phyloP scores from a whole-genome alignment of 2,113 vertebrate genomes.

The Eonycteris spelaea region DNA sequence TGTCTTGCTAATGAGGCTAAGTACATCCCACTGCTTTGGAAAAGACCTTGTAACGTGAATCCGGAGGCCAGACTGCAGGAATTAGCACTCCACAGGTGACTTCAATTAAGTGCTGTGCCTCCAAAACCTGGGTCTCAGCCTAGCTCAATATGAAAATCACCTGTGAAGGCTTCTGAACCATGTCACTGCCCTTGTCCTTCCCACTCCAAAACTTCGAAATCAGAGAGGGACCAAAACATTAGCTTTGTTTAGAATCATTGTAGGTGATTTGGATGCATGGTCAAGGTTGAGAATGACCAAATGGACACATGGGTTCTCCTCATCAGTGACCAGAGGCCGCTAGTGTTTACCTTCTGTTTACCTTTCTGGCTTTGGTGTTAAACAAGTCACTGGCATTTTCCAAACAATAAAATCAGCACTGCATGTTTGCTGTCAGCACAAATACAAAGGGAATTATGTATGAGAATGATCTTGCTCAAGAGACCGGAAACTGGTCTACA shows the following conservation, averaged over 20 bases:
- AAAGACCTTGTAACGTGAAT: not conserved
- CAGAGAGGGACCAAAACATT: not conserved
- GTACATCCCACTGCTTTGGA: not conserved
- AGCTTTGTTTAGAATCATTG: not conserved
- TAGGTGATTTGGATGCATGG: not conserved
- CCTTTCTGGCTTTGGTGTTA: not conserved
- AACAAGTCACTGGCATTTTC: not conserved
- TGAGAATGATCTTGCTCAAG: not conserved
- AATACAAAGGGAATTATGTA: not conserved
- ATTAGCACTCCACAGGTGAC: not conserved
- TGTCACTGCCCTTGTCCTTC: not conserved
- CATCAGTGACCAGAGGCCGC: not conserved
- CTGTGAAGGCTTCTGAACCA: not conserved
- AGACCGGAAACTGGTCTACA: not conserved
- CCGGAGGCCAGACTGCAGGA: not conserved
- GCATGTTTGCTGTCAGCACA: not conserved
- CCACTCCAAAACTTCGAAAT: not conserved
- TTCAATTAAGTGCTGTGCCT: not conserved
- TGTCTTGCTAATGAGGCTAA: conserved; percentile 33
- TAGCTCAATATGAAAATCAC: not conserved
- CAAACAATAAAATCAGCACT: not conserved
- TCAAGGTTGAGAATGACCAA: accelerated
- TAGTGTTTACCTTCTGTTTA: not conserved
- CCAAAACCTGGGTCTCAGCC: not conserved
- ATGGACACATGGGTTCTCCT: accelerated